Percentiles rank a stretch among this genome's conserved stretches.
phyloP scores from a whole-genome alignment of 2,888 invertebrate species.

The Andrena praecox region DNA sequence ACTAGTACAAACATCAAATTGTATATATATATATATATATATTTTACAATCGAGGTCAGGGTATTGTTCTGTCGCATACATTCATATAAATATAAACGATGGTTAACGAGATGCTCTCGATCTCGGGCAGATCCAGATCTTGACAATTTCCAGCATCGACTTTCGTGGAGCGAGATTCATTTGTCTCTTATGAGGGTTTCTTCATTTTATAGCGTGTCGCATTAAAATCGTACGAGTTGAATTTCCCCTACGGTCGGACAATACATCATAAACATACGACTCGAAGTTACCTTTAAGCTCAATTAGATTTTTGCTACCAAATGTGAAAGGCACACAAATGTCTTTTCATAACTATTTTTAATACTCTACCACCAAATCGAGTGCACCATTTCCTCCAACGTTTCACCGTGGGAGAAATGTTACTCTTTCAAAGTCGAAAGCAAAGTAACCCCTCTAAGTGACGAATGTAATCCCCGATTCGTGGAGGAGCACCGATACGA shows the following conservation, averaged over 20 bases:
- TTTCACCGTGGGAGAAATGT: not conserved
- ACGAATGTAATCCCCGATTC: not conserved
- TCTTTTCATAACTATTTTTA: too few relatives aligned
- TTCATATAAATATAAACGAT: slow-evolving; percentile 27
- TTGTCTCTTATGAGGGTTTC: not conserved
- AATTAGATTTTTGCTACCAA: too few relatives aligned
- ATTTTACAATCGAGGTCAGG: slow-evolving; percentile 56
- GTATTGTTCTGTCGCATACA: slow-evolving; percentile 54
- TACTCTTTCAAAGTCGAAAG: too few relatives aligned
- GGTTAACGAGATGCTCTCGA: not conserved
- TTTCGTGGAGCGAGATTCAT: not conserved
- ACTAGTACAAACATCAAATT: slow-evolving; percentile 62
- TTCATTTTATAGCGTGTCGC: not conserved
- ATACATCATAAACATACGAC: too few relatives aligned
- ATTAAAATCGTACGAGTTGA: too few relatives aligned
- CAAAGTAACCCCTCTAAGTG: not conserved
- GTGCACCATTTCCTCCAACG: not conserved
- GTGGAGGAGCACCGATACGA: slow-evolving; percentile 6
- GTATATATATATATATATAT: slow-evolving; percentile 47
- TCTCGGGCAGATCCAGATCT: slow-evolving; percentile 1
- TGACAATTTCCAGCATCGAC: not conserved
- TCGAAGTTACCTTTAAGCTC: too few relatives aligned
- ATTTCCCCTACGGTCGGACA: too few relatives aligned
- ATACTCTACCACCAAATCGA: slow-evolving; percentile 1
- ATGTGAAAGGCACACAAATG: too few relatives aligned